Evolutionary conservation across 1,140 invertebrate species (phyloP).

Genomic region (Saxidomus purpurata): DNA sequence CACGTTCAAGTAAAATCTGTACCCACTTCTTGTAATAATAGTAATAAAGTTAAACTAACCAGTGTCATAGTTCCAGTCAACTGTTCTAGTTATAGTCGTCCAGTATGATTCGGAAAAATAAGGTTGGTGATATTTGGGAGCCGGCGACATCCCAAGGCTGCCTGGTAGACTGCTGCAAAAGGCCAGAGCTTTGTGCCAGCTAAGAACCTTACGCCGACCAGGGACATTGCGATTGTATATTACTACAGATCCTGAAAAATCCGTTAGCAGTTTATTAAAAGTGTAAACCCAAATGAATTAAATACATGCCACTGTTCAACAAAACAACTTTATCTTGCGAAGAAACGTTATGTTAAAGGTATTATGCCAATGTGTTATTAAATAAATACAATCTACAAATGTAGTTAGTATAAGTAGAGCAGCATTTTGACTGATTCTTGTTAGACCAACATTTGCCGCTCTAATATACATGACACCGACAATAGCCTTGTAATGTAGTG

Average conservation of each 20-base stretch:
- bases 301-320: too few species aligned
- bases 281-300: not conserved
- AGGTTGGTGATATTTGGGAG: not conserved
- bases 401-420: too few species aligned
- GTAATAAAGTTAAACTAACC: conserved; percentile 4
- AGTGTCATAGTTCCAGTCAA: not conserved
- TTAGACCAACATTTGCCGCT: too few species aligned
- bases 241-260: not conserved
- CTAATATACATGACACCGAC: too few species aligned
- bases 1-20: too few species aligned
- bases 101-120: not conserved
- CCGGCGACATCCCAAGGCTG: not conserved
- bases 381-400: too few species aligned
- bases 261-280: not conserved
- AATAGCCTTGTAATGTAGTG: too few species aligned
- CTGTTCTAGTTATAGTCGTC: conserved; percentile 4
- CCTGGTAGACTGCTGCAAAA: not conserved
- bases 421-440: too few species aligned
- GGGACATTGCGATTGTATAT: not conserved
- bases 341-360: too few species aligned
- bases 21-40: too few species aligned
- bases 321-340: too few species aligned
- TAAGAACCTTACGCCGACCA: not conserved
- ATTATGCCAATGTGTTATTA: too few species aligned
- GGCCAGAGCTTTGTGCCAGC: not conserved